phyloP scores from a whole-genome alignment of 2,888 invertebrate species.

The Hirudinaria manillensis region DNA sequence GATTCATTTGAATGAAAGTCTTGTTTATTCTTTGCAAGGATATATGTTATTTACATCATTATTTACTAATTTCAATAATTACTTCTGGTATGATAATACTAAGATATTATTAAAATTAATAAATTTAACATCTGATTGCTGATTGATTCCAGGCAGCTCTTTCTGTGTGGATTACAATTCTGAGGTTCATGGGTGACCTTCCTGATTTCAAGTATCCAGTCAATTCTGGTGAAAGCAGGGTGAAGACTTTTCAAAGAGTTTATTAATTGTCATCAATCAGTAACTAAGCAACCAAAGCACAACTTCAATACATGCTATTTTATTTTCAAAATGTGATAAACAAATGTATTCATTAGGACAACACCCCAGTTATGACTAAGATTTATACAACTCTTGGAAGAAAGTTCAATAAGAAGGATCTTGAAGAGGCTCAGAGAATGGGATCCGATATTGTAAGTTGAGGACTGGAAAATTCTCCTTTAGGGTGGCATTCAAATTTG shows the following conservation, averaged over 20 bases:
- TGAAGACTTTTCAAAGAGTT: conserved; percentile 33
- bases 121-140: no score
- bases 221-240: conserved; percentile 46
- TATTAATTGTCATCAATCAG: no score
- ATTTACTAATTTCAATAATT: background rate
- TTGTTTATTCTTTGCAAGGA: background rate
- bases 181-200: conserved; percentile 71
- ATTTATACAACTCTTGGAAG: conserved; percentile 85
- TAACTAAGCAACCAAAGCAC: background rate
- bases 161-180: conserved; percentile 94
- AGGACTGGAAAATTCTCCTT: no score
- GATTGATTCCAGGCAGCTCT: conserved; percentile 93
- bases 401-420: conserved; percentile 91
- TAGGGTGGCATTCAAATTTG: no score
- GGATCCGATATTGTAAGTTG: conserved; percentile 59
- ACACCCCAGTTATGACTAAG: conserved; percentile 96
- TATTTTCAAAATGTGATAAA: background rate
- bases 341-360: conserved; percentile 63
- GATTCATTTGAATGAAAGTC: background rate
- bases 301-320: background rate
- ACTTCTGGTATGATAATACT: no score
- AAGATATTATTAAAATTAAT: no score
- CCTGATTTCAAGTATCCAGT: conserved; percentile 73
- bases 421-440: conserved; percentile 93
- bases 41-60: background rate